A percentile compares a stretch with the other conserved stretches of the same genome.
Evolutionary conservation across 2,888 invertebrate genomes (phyloP).

Genomic region (Enoplolaimus lenunculus): DNA sequence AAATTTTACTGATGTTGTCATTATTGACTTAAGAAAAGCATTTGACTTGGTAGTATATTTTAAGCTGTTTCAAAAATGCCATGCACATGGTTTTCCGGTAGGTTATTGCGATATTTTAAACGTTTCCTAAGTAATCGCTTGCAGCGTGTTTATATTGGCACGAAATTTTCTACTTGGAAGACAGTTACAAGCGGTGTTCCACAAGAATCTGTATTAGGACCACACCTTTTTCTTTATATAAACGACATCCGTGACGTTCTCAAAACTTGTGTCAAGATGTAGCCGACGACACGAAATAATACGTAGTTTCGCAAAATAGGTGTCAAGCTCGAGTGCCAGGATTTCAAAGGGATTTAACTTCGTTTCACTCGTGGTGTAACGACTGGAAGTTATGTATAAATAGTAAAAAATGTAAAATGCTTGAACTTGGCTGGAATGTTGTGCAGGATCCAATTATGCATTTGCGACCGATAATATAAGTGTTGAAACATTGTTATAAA

Average conservation of each 20-base stretch:
- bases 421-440: too few species aligned
- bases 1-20: conserved; percentile 14
- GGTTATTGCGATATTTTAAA: background rate
- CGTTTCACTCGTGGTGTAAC: too few species aligned
- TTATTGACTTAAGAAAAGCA: conserved; percentile 15
- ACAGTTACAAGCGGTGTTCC: conserved; percentile 6
- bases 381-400: too few species aligned
- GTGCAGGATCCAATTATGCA: too few species aligned
- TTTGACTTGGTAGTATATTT: conserved; percentile 16
- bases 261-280: conserved; percentile 1
- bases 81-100: conserved; percentile 10
- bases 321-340: too few species aligned
- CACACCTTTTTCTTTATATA: background rate
- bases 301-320: too few species aligned
- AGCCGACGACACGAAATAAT: conserved; percentile 4
- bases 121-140: conserved; percentile 7
- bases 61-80: conserved; percentile 8
- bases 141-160: conserved; percentile 5
- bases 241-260: conserved; percentile 3
- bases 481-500: too few species aligned
- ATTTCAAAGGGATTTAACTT: too few species aligned
- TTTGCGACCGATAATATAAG: too few species aligned
- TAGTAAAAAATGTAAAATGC: too few species aligned
- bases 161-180: background rate
- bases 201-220: conserved; percentile 10